phyloP scores from a whole-genome alignment of 1,140 invertebrate genomes.

The Dufourea novaeangliae region DNA sequence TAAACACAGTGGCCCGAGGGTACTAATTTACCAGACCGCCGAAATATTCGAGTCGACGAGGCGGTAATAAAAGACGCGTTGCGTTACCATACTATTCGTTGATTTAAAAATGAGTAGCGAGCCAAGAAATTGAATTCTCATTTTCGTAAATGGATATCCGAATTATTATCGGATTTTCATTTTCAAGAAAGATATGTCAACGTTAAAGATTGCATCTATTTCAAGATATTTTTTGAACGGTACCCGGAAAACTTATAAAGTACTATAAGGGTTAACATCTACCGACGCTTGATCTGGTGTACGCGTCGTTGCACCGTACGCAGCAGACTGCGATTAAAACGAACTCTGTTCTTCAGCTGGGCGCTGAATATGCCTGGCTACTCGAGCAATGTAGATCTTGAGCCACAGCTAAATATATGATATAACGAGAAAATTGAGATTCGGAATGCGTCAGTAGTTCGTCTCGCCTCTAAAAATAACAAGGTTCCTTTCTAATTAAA shows the following conservation, averaged over 20 bases:
- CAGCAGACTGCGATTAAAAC: neutral
- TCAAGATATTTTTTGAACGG: no score
- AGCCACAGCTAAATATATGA: neutral
- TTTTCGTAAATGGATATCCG: no score
- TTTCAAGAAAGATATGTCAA: no score
- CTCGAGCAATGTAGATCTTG: neutral
- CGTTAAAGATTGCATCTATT: no score
- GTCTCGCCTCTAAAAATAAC: no score
- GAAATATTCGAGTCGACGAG: neutral
- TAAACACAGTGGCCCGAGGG: neutral
- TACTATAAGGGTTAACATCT: no score
- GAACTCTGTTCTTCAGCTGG: neutral
- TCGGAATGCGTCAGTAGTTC: neutral
- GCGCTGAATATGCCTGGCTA: neutral
- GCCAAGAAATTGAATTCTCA: no score
- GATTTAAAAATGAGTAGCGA: no score
- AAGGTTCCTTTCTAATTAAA: no score
- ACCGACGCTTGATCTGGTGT: neutral
- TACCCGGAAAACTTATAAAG: no score
- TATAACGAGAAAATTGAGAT: neutral
- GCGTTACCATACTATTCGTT: neutral
- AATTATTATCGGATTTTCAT: no score
- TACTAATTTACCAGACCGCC: slow-evolving; percentile 1
- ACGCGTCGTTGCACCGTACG: neutral
- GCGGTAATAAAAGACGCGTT: neutral